Conservation (phyloP, 1,140 invertebrate species). For the Psilanteris sp. region DNA sequence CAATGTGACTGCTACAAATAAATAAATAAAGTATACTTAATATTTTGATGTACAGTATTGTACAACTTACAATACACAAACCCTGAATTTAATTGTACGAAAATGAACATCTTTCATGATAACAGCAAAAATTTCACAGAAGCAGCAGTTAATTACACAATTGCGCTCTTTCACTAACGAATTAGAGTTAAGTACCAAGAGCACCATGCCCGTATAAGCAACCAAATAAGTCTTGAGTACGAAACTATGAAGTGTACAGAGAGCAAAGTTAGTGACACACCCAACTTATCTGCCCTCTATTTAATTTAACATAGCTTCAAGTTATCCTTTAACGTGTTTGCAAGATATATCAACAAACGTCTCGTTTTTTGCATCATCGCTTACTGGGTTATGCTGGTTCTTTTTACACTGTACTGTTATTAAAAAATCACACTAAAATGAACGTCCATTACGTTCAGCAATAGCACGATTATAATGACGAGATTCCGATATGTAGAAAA, state of each 20-base stretch:
- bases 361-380: conserved; percentile 35
- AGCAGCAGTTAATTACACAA: conserved; percentile 63
- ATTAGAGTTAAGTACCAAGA: conserved; percentile 57
- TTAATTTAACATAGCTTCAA: conserved; percentile 77
- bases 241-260: conserved; percentile 61
- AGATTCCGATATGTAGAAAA: conserved; percentile 6
- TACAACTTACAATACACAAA: conserved; percentile 32
- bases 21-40: conserved; percentile 15
- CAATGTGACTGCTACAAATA: too few relatives aligned
- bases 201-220: conserved; percentile 65
- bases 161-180: conserved; percentile 64
- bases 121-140: conserved; percentile 59
- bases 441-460: too few relatives aligned
- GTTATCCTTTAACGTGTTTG: conserved; percentile 73
- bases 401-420: background rate
- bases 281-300: conserved; percentile 75
- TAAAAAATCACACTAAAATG: too few relatives aligned
- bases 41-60: conserved; percentile 27
- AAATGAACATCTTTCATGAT: conserved; percentile 57
- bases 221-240: conserved; percentile 63
- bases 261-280: conserved; percentile 74
- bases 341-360: conserved; percentile 68
- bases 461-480: conserved; percentile 16
- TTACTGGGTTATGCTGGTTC: background rate
- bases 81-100: conserved; percentile 56